A percentile compares a stretch with the other conserved stretches of the same genome.
These are phyloP conservation scores for Diceros bicornis DNA, from an alignment of 2,797 vertebrate genomes.

Conservation along the genomic window DNA sequence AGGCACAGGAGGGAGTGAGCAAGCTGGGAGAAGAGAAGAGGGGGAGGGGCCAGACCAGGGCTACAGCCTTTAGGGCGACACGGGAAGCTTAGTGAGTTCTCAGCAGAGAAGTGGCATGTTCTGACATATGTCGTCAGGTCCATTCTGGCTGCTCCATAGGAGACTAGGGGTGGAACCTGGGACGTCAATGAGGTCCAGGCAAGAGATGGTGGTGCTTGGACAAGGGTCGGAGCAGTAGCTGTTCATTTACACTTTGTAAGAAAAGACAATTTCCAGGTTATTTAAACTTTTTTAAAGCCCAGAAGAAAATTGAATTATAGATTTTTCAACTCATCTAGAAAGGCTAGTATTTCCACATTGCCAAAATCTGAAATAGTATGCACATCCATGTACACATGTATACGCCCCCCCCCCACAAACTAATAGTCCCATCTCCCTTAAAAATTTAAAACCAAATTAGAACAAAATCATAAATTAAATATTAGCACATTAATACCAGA, in stretches of 20 bases:
- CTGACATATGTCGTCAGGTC: not conserved
- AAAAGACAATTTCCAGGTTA: not conserved
- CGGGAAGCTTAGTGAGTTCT: not conserved
- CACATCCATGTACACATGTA: rapidly evolving
- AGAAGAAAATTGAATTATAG: not conserved
- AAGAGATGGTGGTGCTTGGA: not conserved
- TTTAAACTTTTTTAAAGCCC: not conserved
- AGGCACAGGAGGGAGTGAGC: too few species aligned
- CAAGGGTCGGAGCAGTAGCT: not conserved
- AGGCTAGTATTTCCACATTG: not conserved
- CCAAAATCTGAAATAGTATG: not conserved
- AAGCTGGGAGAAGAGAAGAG: not conserved
- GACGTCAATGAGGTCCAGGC: not conserved
- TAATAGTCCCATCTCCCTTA: not conserved
- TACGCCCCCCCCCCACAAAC: too few species aligned
- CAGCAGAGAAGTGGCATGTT: not conserved
- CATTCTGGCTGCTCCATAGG: not conserved
- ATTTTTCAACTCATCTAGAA: not conserved
- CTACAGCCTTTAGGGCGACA: rapidly evolving
- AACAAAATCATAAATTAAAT: not conserved
- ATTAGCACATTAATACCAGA: not conserved
- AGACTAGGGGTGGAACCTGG: rapidly evolving
- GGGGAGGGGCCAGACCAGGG: rapidly evolving
- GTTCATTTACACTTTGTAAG: not conserved
- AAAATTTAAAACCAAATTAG: not conserved